Evolutionary conservation across 1,140 invertebrate species (phyloP), one percentile per base, ranked within the genome.

Genomic region (Caenorhabditis brenneri): DNA sequence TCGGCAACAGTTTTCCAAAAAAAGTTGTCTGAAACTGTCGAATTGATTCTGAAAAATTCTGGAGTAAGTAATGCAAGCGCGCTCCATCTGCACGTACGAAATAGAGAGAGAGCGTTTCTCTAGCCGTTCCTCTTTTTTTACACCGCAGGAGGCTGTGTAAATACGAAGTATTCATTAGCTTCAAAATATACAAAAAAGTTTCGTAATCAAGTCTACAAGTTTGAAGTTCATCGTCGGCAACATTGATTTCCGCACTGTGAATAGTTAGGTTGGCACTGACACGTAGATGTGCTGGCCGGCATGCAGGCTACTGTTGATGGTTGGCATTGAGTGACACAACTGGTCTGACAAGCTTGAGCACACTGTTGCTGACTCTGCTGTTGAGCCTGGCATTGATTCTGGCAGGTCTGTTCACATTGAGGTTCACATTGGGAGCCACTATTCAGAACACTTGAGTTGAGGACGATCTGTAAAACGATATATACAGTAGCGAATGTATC

Each of bases 381-480:
- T 42, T 74, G 65, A 74, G 65, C 36, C 42, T 74, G 65, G n/a
- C 65, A 74, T 42, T 74, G 65, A 31, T 24, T 74, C 10, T 74
- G 65, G 24, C 65, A 74, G 2, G 65, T 42, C 2, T 74, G n/a
- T 24, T 74, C 65, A 74, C 65, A 74, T 24, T 42, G 36, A 1
- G 65, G 65, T 24, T 74, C 65, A 24, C 65, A 74, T 42, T 74
- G 36, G 16, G 65, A 65, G 33, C 58, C 65, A 19, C 65, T 74
- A 31, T 74, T 74, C 0, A 74, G 65, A 24, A 74, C 36, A 19
- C 6, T 46, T 10, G 65, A 74, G 65, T 74, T 42, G 19, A 74
- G 65, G 15, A 74, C 65, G 24, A 74, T 42, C 65, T 74, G 65
- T 15, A 74, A 42, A 0, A 3, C 9, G 19, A 12, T 1, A 55